phyloP scores from a whole-genome alignment of 64 coral and sea anemone species.

The Astreopora myriophthalma region DNA sequence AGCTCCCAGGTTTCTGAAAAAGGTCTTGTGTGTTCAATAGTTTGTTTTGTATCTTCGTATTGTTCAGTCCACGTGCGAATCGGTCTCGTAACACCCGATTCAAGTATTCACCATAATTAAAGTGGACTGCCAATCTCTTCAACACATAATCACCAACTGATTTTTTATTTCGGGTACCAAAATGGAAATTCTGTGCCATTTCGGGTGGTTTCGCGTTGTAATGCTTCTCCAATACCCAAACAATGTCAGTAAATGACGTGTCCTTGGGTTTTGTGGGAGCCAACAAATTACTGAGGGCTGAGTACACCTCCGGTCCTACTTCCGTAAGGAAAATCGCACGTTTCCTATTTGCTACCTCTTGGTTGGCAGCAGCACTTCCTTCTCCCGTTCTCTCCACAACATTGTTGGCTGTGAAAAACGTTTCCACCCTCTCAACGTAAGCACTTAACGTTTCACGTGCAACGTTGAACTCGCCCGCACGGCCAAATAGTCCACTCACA shows the following conservation, averaged over 20 bases:
- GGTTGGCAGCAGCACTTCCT: slow-evolving; percentile 20
- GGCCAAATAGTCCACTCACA: slow-evolving; percentile 1
- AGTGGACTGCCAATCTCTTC: slow-evolving; percentile 46
- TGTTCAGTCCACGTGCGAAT: slow-evolving; percentile 56
- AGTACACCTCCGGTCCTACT: slow-evolving; percentile 60
- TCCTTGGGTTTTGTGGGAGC: background rate
- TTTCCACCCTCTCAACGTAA: background rate
- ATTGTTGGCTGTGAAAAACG: slow-evolving; percentile 65
- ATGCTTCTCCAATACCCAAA: no score
- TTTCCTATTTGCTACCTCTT: slow-evolving; percentile 53
- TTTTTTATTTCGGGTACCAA: slow-evolving; percentile 9
- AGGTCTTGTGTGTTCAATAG: slow-evolving; percentile 66
- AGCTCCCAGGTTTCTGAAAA: no score
- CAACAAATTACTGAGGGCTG: slow-evolving; percentile 46
- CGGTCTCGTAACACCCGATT: slow-evolving; percentile 43
- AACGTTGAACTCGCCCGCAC: no score
- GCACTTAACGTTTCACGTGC: no score
- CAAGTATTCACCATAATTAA: slow-evolving; percentile 50
- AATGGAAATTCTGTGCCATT: slow-evolving; percentile 57
- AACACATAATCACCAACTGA: no score
- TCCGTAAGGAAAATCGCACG: slow-evolving; percentile 71
- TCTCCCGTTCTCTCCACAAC: slow-evolving; percentile 59
- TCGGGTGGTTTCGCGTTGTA: slow-evolving; percentile 1
- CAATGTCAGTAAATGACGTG: no score
- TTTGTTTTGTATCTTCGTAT: slow-evolving; percentile 60